phyloP scores from a whole-genome alignment of 1,140 invertebrate genomes.

The Lordiphosa stackelbergi region DNA sequence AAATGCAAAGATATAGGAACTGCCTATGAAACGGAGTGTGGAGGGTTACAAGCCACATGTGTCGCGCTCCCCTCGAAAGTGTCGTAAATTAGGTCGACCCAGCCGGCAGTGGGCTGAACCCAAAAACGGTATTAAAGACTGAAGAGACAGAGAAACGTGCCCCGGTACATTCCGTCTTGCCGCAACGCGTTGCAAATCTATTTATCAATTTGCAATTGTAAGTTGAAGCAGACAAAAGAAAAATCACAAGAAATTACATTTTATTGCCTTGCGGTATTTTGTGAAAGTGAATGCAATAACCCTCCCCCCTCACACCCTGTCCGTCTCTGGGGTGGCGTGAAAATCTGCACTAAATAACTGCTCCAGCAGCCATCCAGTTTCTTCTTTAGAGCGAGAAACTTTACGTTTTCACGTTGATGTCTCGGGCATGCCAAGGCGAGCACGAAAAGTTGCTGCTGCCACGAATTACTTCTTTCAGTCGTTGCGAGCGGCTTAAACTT shows the following conservation, averaged over 20 bases:
- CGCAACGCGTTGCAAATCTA: slow-evolving; percentile 54
- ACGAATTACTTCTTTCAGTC: slow-evolving; percentile 23
- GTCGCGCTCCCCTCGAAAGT: slow-evolving; percentile 63
- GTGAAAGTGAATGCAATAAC: slow-evolving; percentile 17
- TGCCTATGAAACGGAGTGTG: slow-evolving; percentile 29
- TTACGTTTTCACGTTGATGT: slow-evolving; percentile 9
- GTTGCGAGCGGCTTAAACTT: slow-evolving; percentile 59
- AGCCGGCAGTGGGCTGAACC: slow-evolving; percentile 15
- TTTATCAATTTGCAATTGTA: slow-evolving; percentile 71
- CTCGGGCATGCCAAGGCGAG: no score
- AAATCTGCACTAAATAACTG: slow-evolving; percentile 19
- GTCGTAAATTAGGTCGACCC: slow-evolving; percentile 62
- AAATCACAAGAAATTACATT: slow-evolving; percentile 68
- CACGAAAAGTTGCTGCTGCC: slow-evolving; percentile 17
- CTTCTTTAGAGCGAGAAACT: slow-evolving; percentile 4
- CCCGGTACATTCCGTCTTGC: slow-evolving; percentile 38
- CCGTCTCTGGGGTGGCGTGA: slow-evolving; percentile 3
- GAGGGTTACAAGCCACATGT: slow-evolving; percentile 52
- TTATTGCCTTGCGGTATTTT: slow-evolving; percentile 43
- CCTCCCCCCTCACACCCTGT: not conserved
- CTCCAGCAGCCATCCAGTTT: slow-evolving; percentile 1
- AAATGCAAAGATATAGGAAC: slow-evolving; percentile 43
- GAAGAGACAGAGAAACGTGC: slow-evolving; percentile 42
- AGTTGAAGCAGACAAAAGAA: slow-evolving; percentile 55
- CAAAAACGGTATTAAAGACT: slow-evolving; percentile 41